A percentile compares a stretch with the other conserved stretches of the same genome.
Conservation (phyloP, 2,113 vertebrate genomes). For the Rutilus rutilus region DNA sequence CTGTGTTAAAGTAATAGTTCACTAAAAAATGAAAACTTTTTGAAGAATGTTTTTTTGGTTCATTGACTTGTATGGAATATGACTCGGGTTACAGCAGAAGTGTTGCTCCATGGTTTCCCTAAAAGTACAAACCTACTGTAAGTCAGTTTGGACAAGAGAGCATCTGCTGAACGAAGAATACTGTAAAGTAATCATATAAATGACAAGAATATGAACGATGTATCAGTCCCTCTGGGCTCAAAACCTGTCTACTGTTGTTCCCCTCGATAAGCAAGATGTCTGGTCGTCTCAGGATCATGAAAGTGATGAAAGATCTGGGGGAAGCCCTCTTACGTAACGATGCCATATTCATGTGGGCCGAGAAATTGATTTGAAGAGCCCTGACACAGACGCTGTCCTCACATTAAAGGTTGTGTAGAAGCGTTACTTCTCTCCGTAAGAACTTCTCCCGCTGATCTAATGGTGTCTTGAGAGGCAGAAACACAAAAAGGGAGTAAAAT, state of each 20-base stretch:
- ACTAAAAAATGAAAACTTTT: neutral
- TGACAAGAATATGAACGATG: neutral
- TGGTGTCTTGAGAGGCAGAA: neutral
- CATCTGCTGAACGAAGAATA: neutral
- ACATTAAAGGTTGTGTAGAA: neutral
- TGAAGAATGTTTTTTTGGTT: no score
- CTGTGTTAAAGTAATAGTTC: neutral
- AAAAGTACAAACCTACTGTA: conserved; percentile 3
- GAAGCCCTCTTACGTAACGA: conserved; percentile 46
- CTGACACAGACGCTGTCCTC: neutral
- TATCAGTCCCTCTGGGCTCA: neutral
- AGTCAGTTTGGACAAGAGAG: neutral
- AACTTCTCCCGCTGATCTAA: neutral
- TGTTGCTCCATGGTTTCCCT: neutral
- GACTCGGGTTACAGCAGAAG: neutral
- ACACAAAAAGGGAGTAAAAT: neutral
- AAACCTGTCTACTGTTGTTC: neutral
- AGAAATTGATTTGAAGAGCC: neutral
- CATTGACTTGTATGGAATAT: neutral
- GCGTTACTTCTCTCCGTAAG: neutral
- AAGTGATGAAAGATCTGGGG: neutral
- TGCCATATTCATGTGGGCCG: neutral
- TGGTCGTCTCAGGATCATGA: neutral
- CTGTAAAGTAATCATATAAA: neutral
- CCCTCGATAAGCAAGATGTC: conserved; percentile 17